Base-by-base conservation (phyloP, 2,888 invertebrate genomes). In the Meghimatium bilineatum region DNA sequence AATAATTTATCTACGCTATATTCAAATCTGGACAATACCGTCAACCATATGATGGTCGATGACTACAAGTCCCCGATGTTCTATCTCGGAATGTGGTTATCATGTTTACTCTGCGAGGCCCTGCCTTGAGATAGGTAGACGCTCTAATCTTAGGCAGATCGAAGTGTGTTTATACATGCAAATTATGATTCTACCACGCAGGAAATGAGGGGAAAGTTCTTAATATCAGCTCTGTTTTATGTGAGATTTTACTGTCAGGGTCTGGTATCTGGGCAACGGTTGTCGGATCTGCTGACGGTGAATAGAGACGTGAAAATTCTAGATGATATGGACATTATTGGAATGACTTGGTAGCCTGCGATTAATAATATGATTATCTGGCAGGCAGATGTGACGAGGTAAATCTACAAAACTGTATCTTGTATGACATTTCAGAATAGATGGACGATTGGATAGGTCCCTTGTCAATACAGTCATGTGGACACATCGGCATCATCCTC, bases 131-230 rank as follows among this genome's bases (percentile, higher is more conserved):
- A 77, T 38, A 77, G 60, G 77, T 77, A 36, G 20, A 1, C 38
- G 29, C 63, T 0, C 60, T 77, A 44, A 77, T 63, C 77, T 63
- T 36, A 34, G 36, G 63, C 60, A 38, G 38, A 60, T 60, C n/a
- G 77, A 60, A 20, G 63, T 23, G 29, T 77, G 77, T 77, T 60
- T 77, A 60, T 36, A 63, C 36, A 36, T 77, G 60, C 26, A 77
- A 77, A 77, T 77, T 60, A 77, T 36, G 20, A 49, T 77, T 63
- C 63, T 34, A 23, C 36, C 36, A 26, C 26, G 75, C 12, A 26
- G 0, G 23, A n/a, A 10, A 63, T 5, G 44, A 44, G 52, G 49
- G 32, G 74, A 6, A 1, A 74, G 52, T 52, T 74, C 32, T 52
- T 74, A 52, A 74, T 38, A 49, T 32, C 20, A 32, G 52, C 8